These are phyloP conservation scores for Drosophila tanythrix DNA, from an alignment of 2,888 invertebrate species.

Conservation along the genomic window DNA sequence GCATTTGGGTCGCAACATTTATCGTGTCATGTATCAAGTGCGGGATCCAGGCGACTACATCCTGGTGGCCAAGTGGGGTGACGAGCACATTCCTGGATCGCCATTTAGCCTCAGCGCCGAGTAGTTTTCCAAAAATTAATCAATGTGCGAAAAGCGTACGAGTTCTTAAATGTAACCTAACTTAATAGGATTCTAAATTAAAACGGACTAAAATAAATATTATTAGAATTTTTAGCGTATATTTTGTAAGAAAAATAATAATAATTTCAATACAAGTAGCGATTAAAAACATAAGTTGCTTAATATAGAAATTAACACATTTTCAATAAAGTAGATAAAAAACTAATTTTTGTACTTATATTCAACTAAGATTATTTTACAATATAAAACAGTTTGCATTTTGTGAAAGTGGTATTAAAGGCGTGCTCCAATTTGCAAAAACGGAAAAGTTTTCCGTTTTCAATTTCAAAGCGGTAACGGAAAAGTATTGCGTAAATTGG, in stretches of 20 bases:
- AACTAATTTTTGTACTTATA: fast-evolving
- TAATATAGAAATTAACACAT: background rate
- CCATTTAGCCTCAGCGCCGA: constrained; percentile 87
- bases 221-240: background rate
- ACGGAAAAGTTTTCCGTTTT: background rate
- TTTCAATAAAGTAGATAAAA: background rate
- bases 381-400: background rate
- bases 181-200: background rate
- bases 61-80: constrained; percentile 97
- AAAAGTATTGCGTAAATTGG: background rate
- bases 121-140: background rate
- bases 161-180: background rate
- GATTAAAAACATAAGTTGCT: background rate
- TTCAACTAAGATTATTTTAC: background rate
- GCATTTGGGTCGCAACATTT: constrained; percentile 95
- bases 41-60: constrained; percentile 97
- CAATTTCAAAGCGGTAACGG: background rate
- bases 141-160: background rate
- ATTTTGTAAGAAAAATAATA: background rate
- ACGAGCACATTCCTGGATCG: constrained; percentile 97
- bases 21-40: constrained; percentile 95
- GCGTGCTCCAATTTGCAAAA: background rate
- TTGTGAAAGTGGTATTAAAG: background rate
- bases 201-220: background rate
- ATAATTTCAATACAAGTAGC: background rate